Evolutionary conservation across 30 jellyfish, hydroid and myxozoan species (phyloP), one percentile per base, ranked within the genome.

Genomic region (Calvadosia cruxmelitensis): DNA sequence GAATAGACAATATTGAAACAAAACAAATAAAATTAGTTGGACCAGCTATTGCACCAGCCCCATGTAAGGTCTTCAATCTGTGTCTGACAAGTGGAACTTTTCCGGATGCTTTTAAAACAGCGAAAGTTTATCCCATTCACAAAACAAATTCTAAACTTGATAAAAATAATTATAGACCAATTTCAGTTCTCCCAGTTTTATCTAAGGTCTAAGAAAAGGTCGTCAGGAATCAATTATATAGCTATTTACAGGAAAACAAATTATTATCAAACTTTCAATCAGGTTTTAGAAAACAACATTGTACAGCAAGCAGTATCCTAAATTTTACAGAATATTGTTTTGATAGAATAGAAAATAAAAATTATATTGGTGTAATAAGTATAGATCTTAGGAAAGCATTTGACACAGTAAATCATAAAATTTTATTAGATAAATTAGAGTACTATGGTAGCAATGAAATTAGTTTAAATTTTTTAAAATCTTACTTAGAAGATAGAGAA

Each of bases 131-230:
- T 20, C 57, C 10, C 10, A 42, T 42, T 20, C 57, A 42, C 57
- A 42, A 42, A 42, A 5, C 20, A 5, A 42, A 42, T 20, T 42
- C 20, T 42, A 42, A 42, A 42, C 20, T 42, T 5, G 57, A 42
- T 5, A 42, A 42, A 10, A 42, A 75, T 63, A 75, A 75, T 52
- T 75, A 63, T 48, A 64, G 79, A 31, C 85, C 85, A 29, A 64
- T 75, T 28, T 75, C 78, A 34, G 85, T 65, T 3, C 85, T 75
- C 80, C 65, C 85, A 7, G 85, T 64, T 75, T 3, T 75, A 2
- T 75, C 80, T 2, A 75, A 75, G 66, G 64, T 65, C 78, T 27
- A 63, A 29, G 72, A 75, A 31, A 73, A 74, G 64, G 78, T 64
- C 2, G 85, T 65, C 35, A 71, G 66, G 28, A 34, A 75, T 1